phyloP scores from a whole-genome alignment of 2,113 vertebrate species.

The Neotragus pygmaeus region DNA sequence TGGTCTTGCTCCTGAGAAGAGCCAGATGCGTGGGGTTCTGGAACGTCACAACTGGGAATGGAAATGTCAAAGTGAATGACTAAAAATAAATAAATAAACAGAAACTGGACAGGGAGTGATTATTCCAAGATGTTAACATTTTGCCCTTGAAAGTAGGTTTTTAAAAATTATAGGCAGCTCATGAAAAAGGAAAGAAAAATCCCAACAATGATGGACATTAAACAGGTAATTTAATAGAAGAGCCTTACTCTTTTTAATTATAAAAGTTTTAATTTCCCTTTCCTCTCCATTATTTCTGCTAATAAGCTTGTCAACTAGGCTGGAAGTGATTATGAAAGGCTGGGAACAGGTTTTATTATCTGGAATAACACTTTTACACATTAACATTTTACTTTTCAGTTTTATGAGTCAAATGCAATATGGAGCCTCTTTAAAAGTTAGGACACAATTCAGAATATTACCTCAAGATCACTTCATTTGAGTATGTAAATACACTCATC shows the following conservation, averaged over 20 bases:
- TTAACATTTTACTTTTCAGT: conserved; percentile 45
- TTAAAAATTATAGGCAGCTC: conserved; percentile 37
- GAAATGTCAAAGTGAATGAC: not conserved
- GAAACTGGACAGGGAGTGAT: not conserved
- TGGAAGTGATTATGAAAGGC: conserved; percentile 46
- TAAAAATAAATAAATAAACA: not conserved
- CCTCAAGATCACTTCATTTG: conserved; percentile 28
- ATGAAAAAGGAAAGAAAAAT: not conserved
- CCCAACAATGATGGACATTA: not conserved
- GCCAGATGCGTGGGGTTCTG: not conserved
- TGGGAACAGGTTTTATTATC: conserved; percentile 45
- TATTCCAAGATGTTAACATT: conserved; percentile 64
- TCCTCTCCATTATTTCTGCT: conserved; percentile 53
- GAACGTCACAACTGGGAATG: not conserved
- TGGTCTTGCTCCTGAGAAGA: not conserved
- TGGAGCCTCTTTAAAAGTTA: conserved; percentile 38
- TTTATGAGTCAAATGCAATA: conserved; percentile 46
- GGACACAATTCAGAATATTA: conserved; percentile 23
- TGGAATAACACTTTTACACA: conserved; percentile 49
- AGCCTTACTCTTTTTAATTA: conserved; percentile 63
- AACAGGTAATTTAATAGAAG: conserved; percentile 55
- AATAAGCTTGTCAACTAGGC: conserved; percentile 53
- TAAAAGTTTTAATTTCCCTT: conserved; percentile 50
- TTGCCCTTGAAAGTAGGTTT: conserved; percentile 17
- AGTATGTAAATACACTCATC: not conserved